phyloP scores from a whole-genome alignment of 1,140 invertebrate genomes.

The Chymomyza costata region DNA sequence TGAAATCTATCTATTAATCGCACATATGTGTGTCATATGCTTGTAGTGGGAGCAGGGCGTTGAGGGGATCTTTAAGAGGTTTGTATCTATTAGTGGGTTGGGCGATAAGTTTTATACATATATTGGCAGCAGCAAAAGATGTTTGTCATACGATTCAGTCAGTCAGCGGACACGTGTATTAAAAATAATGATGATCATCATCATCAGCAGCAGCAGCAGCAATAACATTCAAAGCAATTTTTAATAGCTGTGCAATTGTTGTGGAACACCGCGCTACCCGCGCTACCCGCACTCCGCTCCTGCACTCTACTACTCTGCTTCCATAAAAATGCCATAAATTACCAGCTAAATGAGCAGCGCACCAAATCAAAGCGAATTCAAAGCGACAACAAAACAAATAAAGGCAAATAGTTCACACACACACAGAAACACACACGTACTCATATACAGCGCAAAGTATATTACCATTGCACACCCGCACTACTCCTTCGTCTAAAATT shows the following conservation, averaged over 20 bases:
- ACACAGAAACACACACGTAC: too few species aligned
- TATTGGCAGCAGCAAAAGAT: conserved; percentile 14
- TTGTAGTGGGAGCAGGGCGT: neutral
- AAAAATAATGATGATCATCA: too few species aligned
- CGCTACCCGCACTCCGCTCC: neutral
- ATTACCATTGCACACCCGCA: conserved; percentile 56
- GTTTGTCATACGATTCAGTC: too few species aligned
- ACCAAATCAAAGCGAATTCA: conserved; percentile 46
- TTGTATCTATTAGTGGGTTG: too few species aligned
- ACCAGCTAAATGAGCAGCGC: conserved; percentile 55
- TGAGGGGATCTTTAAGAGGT: too few species aligned
- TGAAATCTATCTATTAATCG: conserved; percentile 69
- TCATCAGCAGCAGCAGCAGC: conserved; percentile 17
- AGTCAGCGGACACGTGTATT: conserved; percentile 47
- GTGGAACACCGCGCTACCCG: conserved; percentile 4
- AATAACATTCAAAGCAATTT: conserved; percentile 40
- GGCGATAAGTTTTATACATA: neutral
- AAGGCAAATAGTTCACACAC: conserved; percentile 20
- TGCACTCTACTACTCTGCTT: conserved; percentile 1
- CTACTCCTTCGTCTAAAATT: too few species aligned
- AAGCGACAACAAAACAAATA: conserved; percentile 56
- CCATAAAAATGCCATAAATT: conserved; percentile 53
- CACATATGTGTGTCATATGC: conserved; percentile 68
- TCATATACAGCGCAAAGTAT: conserved; percentile 28
- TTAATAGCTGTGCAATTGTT: conserved; percentile 53